Evolutionary conservation across 2,113 vertebrate species (phyloP).

Genomic region (Leptosomus discolor): DNA sequence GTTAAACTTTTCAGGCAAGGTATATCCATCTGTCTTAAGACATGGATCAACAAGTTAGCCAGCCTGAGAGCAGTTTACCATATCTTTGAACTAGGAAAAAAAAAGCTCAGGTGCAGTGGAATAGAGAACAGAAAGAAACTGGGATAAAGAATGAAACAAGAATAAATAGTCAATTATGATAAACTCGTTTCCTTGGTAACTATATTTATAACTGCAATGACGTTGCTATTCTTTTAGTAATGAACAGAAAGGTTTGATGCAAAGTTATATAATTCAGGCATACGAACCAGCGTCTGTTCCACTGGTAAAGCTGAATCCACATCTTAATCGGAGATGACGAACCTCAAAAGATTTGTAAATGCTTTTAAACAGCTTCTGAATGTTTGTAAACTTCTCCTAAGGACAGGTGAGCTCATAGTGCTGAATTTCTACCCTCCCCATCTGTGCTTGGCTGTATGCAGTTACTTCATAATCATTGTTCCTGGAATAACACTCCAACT

Average conservation of each 20-base stretch:
- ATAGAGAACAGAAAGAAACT: background rate
- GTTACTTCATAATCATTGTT: background rate
- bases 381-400: background rate
- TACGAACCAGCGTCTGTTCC: conserved; percentile 6
- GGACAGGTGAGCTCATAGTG: background rate
- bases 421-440: background rate
- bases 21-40: background rate
- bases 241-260: conserved; percentile 55
- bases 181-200: conserved; percentile 72
- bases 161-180: conserved; percentile 64
- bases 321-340: background rate
- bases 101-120: background rate
- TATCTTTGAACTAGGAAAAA: background rate
- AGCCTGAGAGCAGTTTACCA: background rate
- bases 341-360: background rate
- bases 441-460: background rate
- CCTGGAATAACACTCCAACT: background rate
- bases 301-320: conserved; percentile 12
- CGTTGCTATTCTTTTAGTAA: conserved; percentile 50
- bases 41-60: conserved; percentile 8
- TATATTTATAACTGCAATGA: conserved; percentile 59
- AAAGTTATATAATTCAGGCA: conserved; percentile 20
- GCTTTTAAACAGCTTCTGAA: background rate
- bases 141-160: conserved; percentile 7
- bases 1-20: background rate